Conservation (phyloP, 2,888 invertebrate species). For the Ashinkailepas kermadecensis region DNA sequence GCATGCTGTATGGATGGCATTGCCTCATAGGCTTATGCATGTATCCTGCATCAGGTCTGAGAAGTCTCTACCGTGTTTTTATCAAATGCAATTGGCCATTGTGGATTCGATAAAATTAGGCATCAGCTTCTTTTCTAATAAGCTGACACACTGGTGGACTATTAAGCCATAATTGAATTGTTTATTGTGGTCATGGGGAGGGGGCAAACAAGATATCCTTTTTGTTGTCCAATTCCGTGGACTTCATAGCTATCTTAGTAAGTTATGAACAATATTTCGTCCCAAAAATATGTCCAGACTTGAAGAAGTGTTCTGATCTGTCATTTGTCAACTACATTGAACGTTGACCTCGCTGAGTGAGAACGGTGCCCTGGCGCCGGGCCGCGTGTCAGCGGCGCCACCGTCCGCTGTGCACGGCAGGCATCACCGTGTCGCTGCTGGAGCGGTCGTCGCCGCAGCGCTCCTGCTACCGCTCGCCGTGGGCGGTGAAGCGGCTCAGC, state of each 20-base stretch:
- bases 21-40: no score
- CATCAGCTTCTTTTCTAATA: no score
- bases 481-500: constrained; percentile 69
- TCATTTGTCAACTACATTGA: no score
- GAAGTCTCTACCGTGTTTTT: no score
- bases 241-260: neutral
- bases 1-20: no score
- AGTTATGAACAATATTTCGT: neutral
- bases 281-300: neutral
- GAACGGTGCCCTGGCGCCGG: neutral
- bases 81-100: no score
- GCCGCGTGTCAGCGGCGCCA: neutral
- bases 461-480: constrained; percentile 61
- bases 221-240: neutral
- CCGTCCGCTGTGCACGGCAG: constrained; percentile 41
- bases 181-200: no score
- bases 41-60: no score
- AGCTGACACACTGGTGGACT: no score
- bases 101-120: no score
- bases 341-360: neutral
- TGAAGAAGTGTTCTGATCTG: no score
- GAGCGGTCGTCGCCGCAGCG: constrained; percentile 62
- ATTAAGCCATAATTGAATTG: no score
- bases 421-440: constrained; percentile 67
- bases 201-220: neutral